Evolutionary conservation across 2,113 vertebrate species (phyloP), one percentile per base, ranked within the genome.

Genomic region (Mustela nigripes): DNA sequence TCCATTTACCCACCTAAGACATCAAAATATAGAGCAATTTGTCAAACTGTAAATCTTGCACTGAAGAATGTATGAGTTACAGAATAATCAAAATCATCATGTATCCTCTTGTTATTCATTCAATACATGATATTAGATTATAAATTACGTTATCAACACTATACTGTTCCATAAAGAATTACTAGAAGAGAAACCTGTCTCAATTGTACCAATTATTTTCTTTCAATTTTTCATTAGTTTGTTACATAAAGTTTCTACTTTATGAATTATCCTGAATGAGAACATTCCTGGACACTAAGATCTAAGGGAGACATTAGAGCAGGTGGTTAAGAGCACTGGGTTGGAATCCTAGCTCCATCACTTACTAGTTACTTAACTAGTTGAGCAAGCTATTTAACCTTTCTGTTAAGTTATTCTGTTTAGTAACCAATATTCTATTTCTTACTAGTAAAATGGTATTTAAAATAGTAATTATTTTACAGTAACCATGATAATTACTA

Each of bases 391-490:
- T 48, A 74, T 62, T 82, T 87, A 91, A 83, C 8, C 42, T 48
- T 89, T 91, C 15, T 73, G 36, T 78, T 91, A 83, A 71, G 58
- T 42, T 45, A 79, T 53, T 89, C 28, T 60, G 8, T 53, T 91
- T 80, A 88, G 53, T 67, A 74, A 79, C 18, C 90, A 88, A 63
- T 71, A 45, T 60, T 93, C 36, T 90, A 63, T 91, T 92, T 91
- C 85, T 81, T 69, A 14, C 19, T 22, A 95, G 33, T 56, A 91
- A 96, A 87, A 95, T 50, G 28, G 26, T 50, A 81, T 96, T 93
- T 48, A 26, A 74, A 85, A 76, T 65, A 88, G 14, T 45, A 63
- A 94, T 45, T 62, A 84, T 71, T 85, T 91, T 60, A 39, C 82
- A 71, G 45, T 50, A 58, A 26, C 62, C 39, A 21, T 93, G 62